phyloP scores from a whole-genome alignment of 2,113 vertebrate species.

The Alces alces region DNA sequence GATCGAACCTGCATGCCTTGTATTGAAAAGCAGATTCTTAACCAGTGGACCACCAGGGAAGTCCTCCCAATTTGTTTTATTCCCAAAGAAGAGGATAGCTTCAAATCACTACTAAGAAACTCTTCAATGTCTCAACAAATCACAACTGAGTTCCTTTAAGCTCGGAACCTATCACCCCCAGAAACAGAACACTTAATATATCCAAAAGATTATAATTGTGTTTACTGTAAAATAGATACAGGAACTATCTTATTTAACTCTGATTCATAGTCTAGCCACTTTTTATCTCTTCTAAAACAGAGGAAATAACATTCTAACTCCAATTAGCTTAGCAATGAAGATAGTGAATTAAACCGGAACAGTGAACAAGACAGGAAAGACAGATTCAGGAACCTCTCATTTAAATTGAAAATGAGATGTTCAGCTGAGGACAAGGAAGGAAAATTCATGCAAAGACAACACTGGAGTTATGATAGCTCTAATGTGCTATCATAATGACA shows the following conservation, averaged over 20 bases:
- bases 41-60: not conserved
- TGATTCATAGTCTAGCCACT: constrained; percentile 1
- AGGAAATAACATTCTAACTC: constrained; percentile 50
- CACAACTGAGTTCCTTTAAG: not conserved
- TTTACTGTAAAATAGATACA: constrained; percentile 42
- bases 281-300: constrained; percentile 36
- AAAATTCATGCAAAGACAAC: constrained; percentile 40
- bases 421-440: constrained; percentile 11
- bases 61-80: not conserved
- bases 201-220: not conserved
- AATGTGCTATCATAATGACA: constrained; percentile 48
- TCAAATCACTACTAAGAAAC: not conserved
- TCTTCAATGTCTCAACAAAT: not conserved
- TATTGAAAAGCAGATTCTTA: not conserved
- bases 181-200: not conserved
- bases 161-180: not conserved
- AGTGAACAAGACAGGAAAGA: constrained; percentile 30
- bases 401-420: constrained; percentile 57
- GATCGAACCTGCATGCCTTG: not conserved
- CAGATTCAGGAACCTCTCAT: not conserved
- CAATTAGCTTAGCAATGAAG: constrained; percentile 6
- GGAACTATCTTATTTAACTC: not conserved
- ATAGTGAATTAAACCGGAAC: constrained; percentile 25
- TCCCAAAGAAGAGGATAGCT: not conserved
- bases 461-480: constrained; percentile 49